A percentile compares a stretch with the other conserved stretches of the same genome.
phyloP scores from a whole-genome alignment of 2,888 invertebrate genomes.

The Nycteola revayana region DNA sequence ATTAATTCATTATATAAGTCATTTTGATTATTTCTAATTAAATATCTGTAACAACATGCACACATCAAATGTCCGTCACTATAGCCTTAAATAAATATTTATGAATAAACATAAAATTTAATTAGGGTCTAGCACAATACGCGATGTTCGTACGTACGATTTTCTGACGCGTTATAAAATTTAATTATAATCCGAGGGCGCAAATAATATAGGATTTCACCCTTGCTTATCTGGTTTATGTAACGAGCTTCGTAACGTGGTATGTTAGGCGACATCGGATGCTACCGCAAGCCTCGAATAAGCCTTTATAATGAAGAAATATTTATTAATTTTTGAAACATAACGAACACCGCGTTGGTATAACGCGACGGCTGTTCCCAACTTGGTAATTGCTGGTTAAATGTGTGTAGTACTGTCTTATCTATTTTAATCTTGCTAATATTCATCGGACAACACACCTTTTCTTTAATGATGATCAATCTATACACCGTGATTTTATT shows the following conservation, averaged over 20 bases:
- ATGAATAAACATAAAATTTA: constrained; percentile 58
- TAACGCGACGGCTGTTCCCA: no score
- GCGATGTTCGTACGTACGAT: constrained; percentile 49
- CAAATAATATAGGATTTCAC: constrained; percentile 75
- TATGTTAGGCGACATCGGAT: constrained; percentile 34
- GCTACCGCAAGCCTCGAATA: constrained; percentile 25
- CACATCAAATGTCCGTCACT: constrained; percentile 31
- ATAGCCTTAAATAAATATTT: constrained; percentile 55
- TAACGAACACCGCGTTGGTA: no score
- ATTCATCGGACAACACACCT: no score
- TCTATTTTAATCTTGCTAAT: no score
- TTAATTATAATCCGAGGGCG: constrained; percentile 74
- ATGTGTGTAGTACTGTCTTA: no score
- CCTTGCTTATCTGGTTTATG: constrained; percentile 62
- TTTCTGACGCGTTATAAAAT: constrained; percentile 70
- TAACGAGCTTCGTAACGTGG: constrained; percentile 47
- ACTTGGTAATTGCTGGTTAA: no score
- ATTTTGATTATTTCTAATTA: constrained; percentile 1
- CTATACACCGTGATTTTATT: no score
- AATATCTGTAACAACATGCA: constrained; percentile 22
- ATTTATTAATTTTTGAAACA: constrained; percentile 14
- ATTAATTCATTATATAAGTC: no score
- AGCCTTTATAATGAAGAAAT: constrained; percentile 25
- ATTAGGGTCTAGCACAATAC: constrained; percentile 65
- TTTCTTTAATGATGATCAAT: no score